Percentiles rank a stretch among this genome's conserved stretches.
phyloP scores from a whole-genome alignment of 2,113 vertebrate genomes.

The Ictidomys tridecemlineatus region DNA sequence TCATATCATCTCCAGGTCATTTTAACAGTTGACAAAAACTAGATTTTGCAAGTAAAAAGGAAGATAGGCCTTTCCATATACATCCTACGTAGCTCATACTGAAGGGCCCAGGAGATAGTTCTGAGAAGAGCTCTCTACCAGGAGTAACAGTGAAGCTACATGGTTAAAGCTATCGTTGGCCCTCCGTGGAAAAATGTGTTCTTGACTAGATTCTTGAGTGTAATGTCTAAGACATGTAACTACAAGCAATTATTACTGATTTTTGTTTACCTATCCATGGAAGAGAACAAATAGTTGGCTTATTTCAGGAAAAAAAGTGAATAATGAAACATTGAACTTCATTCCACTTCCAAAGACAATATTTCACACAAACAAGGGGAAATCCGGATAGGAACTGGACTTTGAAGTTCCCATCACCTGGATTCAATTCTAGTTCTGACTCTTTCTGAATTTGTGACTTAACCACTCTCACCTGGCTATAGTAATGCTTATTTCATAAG shows the following conservation, averaged over 20 bases:
- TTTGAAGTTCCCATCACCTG: neutral
- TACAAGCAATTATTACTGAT: neutral
- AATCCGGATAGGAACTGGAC: neutral
- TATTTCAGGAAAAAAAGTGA: conserved; percentile 25
- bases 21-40: conserved; percentile 38
- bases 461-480: neutral
- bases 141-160: neutral
- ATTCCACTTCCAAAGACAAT: neutral
- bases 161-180: neutral
- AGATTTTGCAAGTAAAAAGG: conserved; percentile 26
- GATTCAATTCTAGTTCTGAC: neutral
- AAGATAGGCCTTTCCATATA: neutral
- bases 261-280: conserved; percentile 36
- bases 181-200: neutral
- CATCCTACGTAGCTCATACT: neutral
- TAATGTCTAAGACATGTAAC: conserved; percentile 11
- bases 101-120: neutral
- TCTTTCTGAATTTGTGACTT: neutral
- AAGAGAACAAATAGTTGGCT: conserved; percentile 22
- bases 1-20: neutral
- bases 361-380: neutral
- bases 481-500: neutral
- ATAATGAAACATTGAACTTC: neutral
- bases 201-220: neutral
- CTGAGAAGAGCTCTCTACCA: neutral